Conservation (phyloP, 1,140 invertebrate genomes). For the Camponotus pennsylvanicus region DNA sequence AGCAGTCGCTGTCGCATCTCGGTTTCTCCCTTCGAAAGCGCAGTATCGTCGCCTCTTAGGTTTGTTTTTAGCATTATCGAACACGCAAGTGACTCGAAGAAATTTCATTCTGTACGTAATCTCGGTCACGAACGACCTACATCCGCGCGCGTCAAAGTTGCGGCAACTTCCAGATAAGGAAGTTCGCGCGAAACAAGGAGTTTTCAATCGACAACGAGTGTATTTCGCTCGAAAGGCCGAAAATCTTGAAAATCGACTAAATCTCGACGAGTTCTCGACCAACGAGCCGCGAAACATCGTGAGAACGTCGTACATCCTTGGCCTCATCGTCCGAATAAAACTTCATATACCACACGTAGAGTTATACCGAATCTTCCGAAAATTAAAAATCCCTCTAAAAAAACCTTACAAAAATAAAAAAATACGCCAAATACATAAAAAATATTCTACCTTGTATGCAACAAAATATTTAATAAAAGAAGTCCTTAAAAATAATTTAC, state of each 20-base stretch:
- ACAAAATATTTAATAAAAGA: too few species aligned
- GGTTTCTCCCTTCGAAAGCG: constrained; percentile 7
- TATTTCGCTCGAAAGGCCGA: not conserved
- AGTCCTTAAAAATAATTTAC: too few species aligned
- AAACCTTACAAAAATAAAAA: too few species aligned
- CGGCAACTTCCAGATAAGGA: constrained; percentile 56
- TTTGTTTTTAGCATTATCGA: constrained; percentile 62
- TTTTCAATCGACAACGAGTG: not conserved
- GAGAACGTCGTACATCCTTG: not conserved
- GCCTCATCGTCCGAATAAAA: not conserved
- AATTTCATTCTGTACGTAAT: constrained; percentile 61
- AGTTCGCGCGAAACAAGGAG: constrained; percentile 35
- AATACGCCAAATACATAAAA: too few species aligned
- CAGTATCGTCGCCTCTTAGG: constrained; percentile 3
- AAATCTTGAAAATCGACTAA: constrained; percentile 26
- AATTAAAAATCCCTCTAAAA: not conserved
- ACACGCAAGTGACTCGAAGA: constrained; percentile 40
- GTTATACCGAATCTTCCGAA: not conserved
- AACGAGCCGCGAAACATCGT: not conserved
- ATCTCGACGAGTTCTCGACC: not conserved
- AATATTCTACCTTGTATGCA: too few species aligned
- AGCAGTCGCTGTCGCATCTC: constrained; percentile 7
- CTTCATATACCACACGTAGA: not conserved
- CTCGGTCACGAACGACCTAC: constrained; percentile 61
- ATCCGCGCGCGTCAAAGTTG: constrained; percentile 57